Evolutionary conservation across 2,113 vertebrate species (phyloP), one percentile per base, ranked within the genome.

Genomic region (Perca flavescens): DNA sequence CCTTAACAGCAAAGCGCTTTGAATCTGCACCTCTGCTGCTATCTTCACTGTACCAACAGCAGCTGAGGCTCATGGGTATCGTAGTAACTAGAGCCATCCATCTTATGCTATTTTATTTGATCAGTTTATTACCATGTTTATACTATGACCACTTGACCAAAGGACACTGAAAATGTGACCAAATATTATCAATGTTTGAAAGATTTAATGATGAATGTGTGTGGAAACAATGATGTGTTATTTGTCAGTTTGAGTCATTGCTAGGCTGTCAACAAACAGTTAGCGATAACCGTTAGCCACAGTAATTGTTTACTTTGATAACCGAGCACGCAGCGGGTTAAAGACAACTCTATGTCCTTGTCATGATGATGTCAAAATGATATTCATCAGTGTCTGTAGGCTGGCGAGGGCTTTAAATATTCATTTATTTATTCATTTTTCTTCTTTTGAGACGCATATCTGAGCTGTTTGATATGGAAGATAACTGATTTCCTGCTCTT

Each of bases 401-500:
- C 47, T 8, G 6, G 28, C 16, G 9, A n/a, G 43, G 68, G 21
- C 69, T 28, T 79, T 53, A 82, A 83, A 80, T 40, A 87, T 74
- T 67, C 1, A 75, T 81, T 67, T 58, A 67, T 67, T 36, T n/a
- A 63, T 77, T 84, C 77, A 80, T 84, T 40, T 77, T 21, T 86
- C 81, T 79, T 76, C 17, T 31, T 79, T 58, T 43, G 47, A 56
- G 46, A 31, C 8, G 13, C 43, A 7, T 53, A 65, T 47, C 36
- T 21, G 12, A 3, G n/a, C 60, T 25, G 65, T 87, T 77, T 60
- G 69, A 71, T 66, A 11, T 15, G 70, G 77, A 54, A 52, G 52
- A 89, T 84, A 69, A 80, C 80, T 75, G 66, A 84, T 87, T 74
- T 84, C 83, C 83, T 75, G 77, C 71, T 69, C 14, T 79, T 54